Evolutionary conservation across 2,888 invertebrate species (phyloP), one percentile per base, ranked within the genome.

Genomic region (Dicycla oo): DNA sequence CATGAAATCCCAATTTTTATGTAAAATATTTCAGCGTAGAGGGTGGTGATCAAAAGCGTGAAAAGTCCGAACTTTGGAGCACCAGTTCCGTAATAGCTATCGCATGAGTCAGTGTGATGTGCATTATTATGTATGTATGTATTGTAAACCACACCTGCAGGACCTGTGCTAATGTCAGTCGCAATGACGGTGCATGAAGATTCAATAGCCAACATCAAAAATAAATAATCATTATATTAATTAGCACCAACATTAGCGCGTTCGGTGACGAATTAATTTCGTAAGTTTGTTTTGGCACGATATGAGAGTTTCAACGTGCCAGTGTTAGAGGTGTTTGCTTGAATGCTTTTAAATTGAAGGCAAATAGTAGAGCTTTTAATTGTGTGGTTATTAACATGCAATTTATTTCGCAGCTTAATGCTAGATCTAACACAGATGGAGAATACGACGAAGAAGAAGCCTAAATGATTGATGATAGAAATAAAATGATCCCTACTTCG

Each of bases 71-170:
- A 73, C 76, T 78, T 87, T 86, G 82, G 85, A 84, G 87, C 83
- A 85, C 81, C 85, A 80, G 84, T 87, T 86, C 86, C 72, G 80
- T 80, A 81, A 85, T 69, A 79, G 66, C 73, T 78, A 78, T 74
- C 73, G 81, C 66, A 88, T 89, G 89, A 89, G 83, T 88, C 87
- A 86, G 85, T 88, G 87, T 88, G 87, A 86, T 60, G 92, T 93
- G 92, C 90, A 89, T 80, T 82, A 85, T 85, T 86, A 81, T 81
- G 74, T 76, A 86, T 88, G 86, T 89, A 87, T 88, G 87, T 89
- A 83, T 84, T 85, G 84, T 86, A 87, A 84, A 89, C 91, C 91
- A 91, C 92, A 88, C 89, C 90, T 88, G 84, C 76, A 71, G 83
- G 75, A 77, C 81, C 82, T 81, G 89, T 88, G 89, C 89, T 88